phyloP scores from a whole-genome alignment of 2,113 vertebrate genomes.

The Forbesichthys papilliferus region DNA sequence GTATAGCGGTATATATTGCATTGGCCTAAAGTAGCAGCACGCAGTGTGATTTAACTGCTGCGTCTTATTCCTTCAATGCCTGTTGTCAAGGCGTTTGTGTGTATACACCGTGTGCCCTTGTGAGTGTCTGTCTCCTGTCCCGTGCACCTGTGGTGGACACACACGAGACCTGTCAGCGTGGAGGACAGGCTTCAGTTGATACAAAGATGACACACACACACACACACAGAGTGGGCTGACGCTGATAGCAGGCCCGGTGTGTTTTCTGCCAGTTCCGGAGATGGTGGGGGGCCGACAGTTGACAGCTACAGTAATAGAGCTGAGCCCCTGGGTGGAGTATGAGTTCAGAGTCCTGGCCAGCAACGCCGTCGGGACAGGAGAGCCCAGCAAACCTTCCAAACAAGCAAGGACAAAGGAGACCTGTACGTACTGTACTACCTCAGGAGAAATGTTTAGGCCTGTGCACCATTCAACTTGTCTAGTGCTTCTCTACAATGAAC shows the following conservation, averaged over 20 bases:
- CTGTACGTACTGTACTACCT: constrained; percentile 75
- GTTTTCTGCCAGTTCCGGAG: constrained; percentile 83
- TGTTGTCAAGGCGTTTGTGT: neutral
- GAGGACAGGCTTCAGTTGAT: constrained; percentile 37
- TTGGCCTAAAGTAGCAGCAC: no score
- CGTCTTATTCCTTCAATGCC: no score
- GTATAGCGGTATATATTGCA: no score
- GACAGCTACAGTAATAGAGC: constrained; percentile 90
- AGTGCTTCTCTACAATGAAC: neutral
- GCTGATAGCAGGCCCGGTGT: constrained; percentile 40
- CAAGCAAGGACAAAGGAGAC: constrained; percentile 92
- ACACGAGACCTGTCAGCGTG: constrained; percentile 34
- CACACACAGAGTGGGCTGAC: constrained; percentile 14
- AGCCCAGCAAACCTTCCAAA: constrained; percentile 91
- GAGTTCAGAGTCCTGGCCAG: constrained; percentile 92
- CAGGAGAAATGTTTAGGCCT: neutral
- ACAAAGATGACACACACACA: constrained; percentile 22
- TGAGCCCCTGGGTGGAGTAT: constrained; percentile 97
- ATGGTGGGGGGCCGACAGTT: constrained; percentile 86
- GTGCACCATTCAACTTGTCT: neutral
- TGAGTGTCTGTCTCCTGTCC: constrained; percentile 31
- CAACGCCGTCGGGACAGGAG: constrained; percentile 91
- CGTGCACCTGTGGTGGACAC: constrained; percentile 34
- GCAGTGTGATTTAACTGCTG: no score
- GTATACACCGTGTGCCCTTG: constrained; percentile 31